Conservation (phyloP, 2,888 invertebrate species). For the Gymnoscelis rufifasciata region DNA sequence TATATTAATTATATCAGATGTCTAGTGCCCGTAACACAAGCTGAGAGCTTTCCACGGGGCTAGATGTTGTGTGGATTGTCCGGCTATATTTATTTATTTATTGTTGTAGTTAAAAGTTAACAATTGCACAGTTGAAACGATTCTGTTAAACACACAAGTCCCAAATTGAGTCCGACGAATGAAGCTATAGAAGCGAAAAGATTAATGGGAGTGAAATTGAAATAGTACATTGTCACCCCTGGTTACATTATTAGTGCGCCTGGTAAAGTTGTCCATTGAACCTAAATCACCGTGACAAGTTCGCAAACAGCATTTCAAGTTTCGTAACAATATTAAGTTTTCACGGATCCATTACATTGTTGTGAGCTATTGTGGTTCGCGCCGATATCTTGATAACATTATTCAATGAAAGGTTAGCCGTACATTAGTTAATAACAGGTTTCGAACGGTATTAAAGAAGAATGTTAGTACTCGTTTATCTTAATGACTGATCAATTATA, state of each 20-base stretch:
- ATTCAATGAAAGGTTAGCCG: no score
- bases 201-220: not conserved
- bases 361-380: not conserved
- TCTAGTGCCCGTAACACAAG: no score
- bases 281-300: slow-evolving; percentile 7
- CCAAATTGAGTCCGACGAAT: not conserved
- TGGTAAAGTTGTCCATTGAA: slow-evolving; percentile 1
- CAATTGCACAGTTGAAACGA: no score
- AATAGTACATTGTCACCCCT: not conserved
- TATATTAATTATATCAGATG: no score
- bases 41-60: no score
- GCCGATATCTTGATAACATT: not conserved
- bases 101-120: no score
- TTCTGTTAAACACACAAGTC: not conserved
- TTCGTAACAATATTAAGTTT: slow-evolving; percentile 6
- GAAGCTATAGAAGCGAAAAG: not conserved
- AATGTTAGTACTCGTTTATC: no score
- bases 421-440: no score
- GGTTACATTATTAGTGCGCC: slow-evolving; percentile 5
- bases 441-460: no score
- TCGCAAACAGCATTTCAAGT: slow-evolving; percentile 6
- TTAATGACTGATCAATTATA: no score
- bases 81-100: no score
- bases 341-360: slow-evolving; percentile 1
- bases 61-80: no score